These are phyloP conservation scores for Anadara kagoshimensis DNA, from an alignment of 1,140 invertebrate genomes.

Conservation along the genomic window DNA sequence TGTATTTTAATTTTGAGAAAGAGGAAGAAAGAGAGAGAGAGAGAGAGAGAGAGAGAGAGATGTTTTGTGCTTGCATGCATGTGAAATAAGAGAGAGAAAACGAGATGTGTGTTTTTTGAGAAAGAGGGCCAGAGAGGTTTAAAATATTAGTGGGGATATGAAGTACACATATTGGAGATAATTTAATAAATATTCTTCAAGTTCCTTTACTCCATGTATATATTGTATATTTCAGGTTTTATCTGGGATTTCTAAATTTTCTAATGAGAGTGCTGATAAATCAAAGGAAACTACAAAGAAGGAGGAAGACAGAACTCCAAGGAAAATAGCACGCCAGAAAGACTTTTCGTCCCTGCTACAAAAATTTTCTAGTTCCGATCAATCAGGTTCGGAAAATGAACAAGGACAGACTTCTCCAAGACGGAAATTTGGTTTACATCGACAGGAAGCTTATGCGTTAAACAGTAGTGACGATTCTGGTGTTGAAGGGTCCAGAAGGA, in stretches of 20 bases:
- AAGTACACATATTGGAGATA: no score
- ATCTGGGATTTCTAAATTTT: conserved; percentile 45
- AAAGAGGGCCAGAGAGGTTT: no score
- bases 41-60: no score
- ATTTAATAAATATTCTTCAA: no score
- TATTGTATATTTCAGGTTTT: conserved; percentile 42
- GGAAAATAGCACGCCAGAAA: conserved; percentile 43
- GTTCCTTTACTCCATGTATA: no score
- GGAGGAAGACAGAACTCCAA: conserved; percentile 34
- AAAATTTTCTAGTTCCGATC: conserved; percentile 52
- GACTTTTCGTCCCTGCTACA: conserved; percentile 50
- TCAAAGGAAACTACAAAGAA: conserved; percentile 22
- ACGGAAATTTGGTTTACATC: conserved; percentile 38
- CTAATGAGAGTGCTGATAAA: conserved; percentile 37
- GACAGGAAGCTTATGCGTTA: conserved; percentile 48
- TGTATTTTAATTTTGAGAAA: no score
- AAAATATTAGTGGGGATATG: no score
- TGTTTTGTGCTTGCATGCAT: no score
- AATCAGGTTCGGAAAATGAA: conserved; percentile 38
- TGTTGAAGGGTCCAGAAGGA: conserved; percentile 29
- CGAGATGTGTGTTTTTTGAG: no score
- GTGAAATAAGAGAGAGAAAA: no score
- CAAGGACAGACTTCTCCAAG: conserved; percentile 39
- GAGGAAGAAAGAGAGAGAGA: no score
- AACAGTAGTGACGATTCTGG: conserved; percentile 45